Conservation (phyloP, 2,113 vertebrate genomes). For the Rhea pennata region DNA sequence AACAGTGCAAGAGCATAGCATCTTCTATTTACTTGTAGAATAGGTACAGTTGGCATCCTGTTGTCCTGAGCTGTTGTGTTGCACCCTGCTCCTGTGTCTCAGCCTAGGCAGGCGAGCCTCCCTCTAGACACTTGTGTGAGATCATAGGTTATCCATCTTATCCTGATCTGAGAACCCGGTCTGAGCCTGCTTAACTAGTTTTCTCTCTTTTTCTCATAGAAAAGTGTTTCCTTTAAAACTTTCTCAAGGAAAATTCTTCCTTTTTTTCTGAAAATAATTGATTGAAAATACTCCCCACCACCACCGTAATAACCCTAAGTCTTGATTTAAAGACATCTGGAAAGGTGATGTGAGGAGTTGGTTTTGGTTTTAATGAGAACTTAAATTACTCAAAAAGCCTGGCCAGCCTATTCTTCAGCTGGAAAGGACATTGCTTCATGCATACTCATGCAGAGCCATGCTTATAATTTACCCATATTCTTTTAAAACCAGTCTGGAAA, state of each 20-base stretch:
- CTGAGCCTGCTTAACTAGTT: neutral
- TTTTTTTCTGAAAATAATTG: neutral
- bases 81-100: neutral
- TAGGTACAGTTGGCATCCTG: rapidly evolving
- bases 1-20: neutral
- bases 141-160: neutral
- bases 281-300: neutral
- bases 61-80: neutral
- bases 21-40: neutral
- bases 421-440: neutral
- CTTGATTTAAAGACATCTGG: neutral
- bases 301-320: neutral
- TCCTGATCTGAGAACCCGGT: neutral
- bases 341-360: neutral
- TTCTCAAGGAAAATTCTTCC: neutral
- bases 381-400: neutral
- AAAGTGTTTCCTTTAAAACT: neutral
- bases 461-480: neutral
- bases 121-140: neutral
- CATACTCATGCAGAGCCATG: neutral
- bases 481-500: neutral
- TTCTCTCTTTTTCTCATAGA: neutral
- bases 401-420: neutral
- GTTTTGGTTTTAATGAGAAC: neutral
- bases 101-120: neutral